These are phyloP conservation scores for Paramisgurnus dabryanus DNA, from an alignment of 2,113 vertebrate genomes.

Conservation along the genomic window DNA sequence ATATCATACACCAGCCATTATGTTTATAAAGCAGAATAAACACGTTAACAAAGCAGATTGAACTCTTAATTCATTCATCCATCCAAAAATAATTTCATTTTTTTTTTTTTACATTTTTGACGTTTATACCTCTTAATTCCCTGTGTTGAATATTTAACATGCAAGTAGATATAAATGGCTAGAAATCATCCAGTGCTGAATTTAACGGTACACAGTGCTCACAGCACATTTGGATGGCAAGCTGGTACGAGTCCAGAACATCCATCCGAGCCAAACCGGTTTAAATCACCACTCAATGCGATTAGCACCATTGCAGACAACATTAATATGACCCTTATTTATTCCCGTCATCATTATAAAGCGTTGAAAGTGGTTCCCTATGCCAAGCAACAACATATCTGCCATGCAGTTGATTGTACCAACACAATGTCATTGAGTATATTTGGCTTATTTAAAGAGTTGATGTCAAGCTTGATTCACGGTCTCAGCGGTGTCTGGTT, in stretches of 20 bases:
- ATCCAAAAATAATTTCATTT: background rate
- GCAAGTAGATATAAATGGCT: background rate
- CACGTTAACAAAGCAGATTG: background rate
- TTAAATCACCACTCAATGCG: background rate
- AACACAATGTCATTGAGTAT: conserved; percentile 7
- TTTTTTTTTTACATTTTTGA: background rate
- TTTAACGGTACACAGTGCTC: background rate
- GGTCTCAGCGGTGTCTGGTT: background rate
- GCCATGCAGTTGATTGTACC: background rate
- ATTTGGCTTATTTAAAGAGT: conserved; percentile 7
- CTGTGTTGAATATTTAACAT: background rate
- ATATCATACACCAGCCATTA: conserved; percentile 1
- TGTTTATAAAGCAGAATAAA: background rate
- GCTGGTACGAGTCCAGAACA: conserved; percentile 10
- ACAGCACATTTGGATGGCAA: background rate
- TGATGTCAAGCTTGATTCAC: background rate
- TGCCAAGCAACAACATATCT: background rate
- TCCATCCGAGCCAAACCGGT: background rate
- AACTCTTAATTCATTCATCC: conserved; percentile 3
- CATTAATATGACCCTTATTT: background rate
- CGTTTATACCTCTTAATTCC: background rate
- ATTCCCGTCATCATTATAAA: background rate
- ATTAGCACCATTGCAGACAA: conserved; percentile 3
- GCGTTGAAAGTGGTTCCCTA: background rate
- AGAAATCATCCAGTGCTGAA: background rate